Base-by-base conservation (phyloP, 2,888 invertebrate species). In the Sialis fuliginosa region DNA sequence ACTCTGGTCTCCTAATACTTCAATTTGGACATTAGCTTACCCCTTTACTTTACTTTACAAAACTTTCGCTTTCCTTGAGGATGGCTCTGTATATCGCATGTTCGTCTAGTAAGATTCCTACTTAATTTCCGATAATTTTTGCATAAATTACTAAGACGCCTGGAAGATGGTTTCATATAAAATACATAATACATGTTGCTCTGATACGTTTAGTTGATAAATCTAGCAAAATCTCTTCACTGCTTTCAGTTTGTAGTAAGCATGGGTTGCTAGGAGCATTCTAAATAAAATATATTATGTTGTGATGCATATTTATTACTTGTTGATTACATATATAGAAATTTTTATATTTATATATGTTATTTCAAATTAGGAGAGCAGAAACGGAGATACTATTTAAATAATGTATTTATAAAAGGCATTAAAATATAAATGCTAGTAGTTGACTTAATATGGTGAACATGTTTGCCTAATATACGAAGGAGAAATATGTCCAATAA, bases 401-500 rank as follows among this genome's bases (percentile, higher is more conserved):
- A 22, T 22, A 22, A 22, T 22, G 22, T 22, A 22, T 22, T 22
- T 22, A 22, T 22, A 22, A 22, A 22, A 22, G 22, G 22, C 22
- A 22, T 22, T 22, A 22, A 22, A 22, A 22, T 22, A 22, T 22
- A 22, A 22, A 22, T 22, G 22, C 22, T 22, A 4, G 22, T 22
- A 22, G 22, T 22, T 22, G 22, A 22, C 22, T 22, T 22, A 22
- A 22, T 22, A 22, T 22, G 22, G 22, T 22, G 4, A 22, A 22
- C 22, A 22, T 22, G 72, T 48, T 57, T 44, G 54, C 76, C 76
- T 71, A 61, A 61, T 72, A 60, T 58, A 59, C 66, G 66, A 70
- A 71, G 75, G 74, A 73, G 71, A 68, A 70, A 67, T 70, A 72
- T 75, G 77, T 76, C 77, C 77, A 77, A 77, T 76, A 77, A 74